A percentile compares a stretch with the other conserved stretches of the same genome.
Conservation (phyloP, 2,113 vertebrate genomes). For the Pterocles burchelli region DNA sequence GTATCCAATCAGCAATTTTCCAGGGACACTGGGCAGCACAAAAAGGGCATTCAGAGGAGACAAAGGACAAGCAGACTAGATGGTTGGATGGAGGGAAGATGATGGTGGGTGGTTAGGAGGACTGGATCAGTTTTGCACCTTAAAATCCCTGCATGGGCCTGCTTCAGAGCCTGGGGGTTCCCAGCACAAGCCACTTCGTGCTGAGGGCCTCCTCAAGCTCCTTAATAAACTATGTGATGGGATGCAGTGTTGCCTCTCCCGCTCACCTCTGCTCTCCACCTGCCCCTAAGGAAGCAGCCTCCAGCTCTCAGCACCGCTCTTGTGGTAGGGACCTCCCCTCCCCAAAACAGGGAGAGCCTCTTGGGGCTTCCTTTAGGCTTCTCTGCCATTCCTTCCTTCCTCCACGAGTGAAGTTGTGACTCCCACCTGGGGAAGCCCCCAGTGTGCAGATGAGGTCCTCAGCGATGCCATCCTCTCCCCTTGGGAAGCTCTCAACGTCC, state of each 20-base stretch:
- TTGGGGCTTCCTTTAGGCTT: background rate
- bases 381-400: background rate
- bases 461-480: background rate
- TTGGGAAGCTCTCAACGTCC: background rate
- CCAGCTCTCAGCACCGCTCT: background rate
- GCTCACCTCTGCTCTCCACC: background rate
- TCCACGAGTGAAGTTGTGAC: background rate
- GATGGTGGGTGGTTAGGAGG: background rate
- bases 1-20: background rate
- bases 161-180: background rate
- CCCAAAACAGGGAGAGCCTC: background rate
- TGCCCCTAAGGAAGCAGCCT: background rate
- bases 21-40: background rate
- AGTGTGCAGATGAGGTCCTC: background rate
- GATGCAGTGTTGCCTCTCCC: background rate
- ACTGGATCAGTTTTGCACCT: background rate
- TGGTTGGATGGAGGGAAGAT: background rate
- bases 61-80: background rate
- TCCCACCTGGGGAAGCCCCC: background rate
- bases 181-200: background rate
- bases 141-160: background rate
- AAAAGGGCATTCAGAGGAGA: background rate
- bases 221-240: accelerated
- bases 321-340: background rate
- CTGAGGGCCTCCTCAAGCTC: background rate